phyloP scores from a whole-genome alignment of 2,797 vertebrate species.

The Danionella dracula region DNA sequence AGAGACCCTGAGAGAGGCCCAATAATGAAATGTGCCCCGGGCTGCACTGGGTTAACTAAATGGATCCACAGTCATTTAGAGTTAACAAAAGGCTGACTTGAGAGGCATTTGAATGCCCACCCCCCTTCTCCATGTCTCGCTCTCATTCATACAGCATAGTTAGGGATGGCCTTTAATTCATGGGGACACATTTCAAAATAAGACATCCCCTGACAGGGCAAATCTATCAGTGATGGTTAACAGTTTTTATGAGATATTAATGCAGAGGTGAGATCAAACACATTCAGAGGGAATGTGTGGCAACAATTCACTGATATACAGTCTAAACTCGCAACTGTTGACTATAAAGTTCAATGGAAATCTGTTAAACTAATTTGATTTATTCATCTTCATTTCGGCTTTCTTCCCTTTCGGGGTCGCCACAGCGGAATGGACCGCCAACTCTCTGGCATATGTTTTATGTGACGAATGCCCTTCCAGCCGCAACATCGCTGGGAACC shows the following conservation, averaged over 20 bases:
- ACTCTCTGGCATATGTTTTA: too few species aligned
- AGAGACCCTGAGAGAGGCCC: slow-evolving; percentile 62
- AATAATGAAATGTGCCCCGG: slow-evolving; percentile 64
- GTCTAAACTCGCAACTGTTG: too few species aligned
- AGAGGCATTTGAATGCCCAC: slow-evolving; percentile 39
- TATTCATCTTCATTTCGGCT: too few species aligned
- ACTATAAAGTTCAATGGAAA: too few species aligned
- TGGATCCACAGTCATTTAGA: slow-evolving; percentile 59
- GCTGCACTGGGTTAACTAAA: slow-evolving; percentile 66
- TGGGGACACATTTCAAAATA: slow-evolving; percentile 8
- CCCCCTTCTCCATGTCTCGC: slow-evolving; percentile 18
- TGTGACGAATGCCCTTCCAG: too few species aligned
- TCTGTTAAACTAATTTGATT: too few species aligned
- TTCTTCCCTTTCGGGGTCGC: too few species aligned
- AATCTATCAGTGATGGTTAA: slow-evolving; percentile 18
- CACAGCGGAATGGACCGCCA: too few species aligned
- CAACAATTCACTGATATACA: too few species aligned
- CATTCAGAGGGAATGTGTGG: not conserved
- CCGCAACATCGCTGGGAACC: too few species aligned
- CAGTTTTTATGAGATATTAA: slow-evolving; percentile 8
- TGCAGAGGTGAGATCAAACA: not conserved
- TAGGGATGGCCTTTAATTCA: slow-evolving; percentile 5
- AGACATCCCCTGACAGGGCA: not conserved
- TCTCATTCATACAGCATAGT: slow-evolving; percentile 14
- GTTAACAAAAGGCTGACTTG: slow-evolving; percentile 52